These are phyloP conservation scores for Chamaedrilus cognettii DNA, from an alignment of 2,888 invertebrate species.

Conservation along the genomic window DNA sequence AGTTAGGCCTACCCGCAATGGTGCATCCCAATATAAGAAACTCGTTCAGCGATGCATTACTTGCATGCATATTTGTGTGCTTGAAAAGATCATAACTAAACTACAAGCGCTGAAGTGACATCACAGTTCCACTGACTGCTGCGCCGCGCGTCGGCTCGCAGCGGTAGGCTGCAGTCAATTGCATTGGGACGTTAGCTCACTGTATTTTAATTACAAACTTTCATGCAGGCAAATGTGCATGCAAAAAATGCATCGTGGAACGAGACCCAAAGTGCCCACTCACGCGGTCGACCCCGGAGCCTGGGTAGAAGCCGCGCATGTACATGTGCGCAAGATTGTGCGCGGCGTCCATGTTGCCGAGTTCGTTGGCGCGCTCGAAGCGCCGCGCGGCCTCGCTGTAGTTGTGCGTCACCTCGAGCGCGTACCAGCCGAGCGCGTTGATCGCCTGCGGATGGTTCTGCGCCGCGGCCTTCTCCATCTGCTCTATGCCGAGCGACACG, in stretches of 20 bases:
- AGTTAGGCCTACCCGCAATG: too few species aligned
- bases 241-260: neutral
- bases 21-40: too few species aligned
- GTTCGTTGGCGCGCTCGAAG: slow-evolving; percentile 43
- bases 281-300: slow-evolving; percentile 26
- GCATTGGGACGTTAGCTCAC: too few species aligned
- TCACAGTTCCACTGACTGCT: too few species aligned
- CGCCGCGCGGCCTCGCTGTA: slow-evolving; percentile 45
- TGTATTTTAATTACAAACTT: too few species aligned
- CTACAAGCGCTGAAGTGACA: too few species aligned
- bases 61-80: too few species aligned
- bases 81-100: too few species aligned
- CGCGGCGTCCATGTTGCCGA: slow-evolving; percentile 50
- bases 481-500: slow-evolving; percentile 43
- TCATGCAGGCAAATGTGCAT: too few species aligned
- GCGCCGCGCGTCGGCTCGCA: too few species aligned
- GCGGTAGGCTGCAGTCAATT: too few species aligned
- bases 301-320: slow-evolving; percentile 45
- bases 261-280: neutral
- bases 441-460: slow-evolving; percentile 50
- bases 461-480: slow-evolving; percentile 47
- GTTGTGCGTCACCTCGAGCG: slow-evolving; percentile 46
- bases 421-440: slow-evolving; percentile 56
- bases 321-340: slow-evolving; percentile 54
- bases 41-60: too few species aligned